Base-by-base conservation (phyloP, 2,888 invertebrate genomes). In the Serrognathus titanus region DNA sequence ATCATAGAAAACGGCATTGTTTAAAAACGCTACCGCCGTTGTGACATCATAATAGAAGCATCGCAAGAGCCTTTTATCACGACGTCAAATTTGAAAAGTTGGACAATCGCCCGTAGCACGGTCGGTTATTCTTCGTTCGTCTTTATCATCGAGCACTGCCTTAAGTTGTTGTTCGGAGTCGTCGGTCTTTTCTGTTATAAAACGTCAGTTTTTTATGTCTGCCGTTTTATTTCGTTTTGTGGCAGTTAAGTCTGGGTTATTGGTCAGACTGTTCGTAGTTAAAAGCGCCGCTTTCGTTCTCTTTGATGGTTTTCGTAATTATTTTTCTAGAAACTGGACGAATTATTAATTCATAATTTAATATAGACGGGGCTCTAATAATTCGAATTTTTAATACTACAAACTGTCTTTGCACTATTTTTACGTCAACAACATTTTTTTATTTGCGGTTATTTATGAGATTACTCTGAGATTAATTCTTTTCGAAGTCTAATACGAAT, bases 191-290 rank as follows among this genome's bases (percentile, higher is more conserved):
- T 62, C 55, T 61, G 57, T 60, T 64, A 63, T 59, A 54, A 66
- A 66, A 66, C 66, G 65, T 63, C 65, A 60, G 57, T 50, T 65
- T 66, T 66, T 63, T 64, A 62, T 62, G 61, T 52, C 54, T 56
- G 38, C 58, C 53, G 53, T 60, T 63, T 60, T 61, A 56, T 61
- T 57, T 62, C 55, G 61, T 61, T 53, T 65, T 62, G 62, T 49
- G 59, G 59, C 59, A 62, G 64, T 65, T 66, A 64, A 64, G 63
- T 61, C 24, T 31, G 64, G 64, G 63, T 65, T 66, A 66, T 68
- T 66, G 63, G 68, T 64, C 64, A 48, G 61, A 38, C 46, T 53
- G 41, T 53, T 55, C 43, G 51, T 31, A 24, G 12, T 45, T 46
- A 58, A 58, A 58, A 20, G 41, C 38, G 45, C 13, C 41, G 9